Conservation (phyloP, 92 coral and sea anemone species). For the Porites rus region DNA sequence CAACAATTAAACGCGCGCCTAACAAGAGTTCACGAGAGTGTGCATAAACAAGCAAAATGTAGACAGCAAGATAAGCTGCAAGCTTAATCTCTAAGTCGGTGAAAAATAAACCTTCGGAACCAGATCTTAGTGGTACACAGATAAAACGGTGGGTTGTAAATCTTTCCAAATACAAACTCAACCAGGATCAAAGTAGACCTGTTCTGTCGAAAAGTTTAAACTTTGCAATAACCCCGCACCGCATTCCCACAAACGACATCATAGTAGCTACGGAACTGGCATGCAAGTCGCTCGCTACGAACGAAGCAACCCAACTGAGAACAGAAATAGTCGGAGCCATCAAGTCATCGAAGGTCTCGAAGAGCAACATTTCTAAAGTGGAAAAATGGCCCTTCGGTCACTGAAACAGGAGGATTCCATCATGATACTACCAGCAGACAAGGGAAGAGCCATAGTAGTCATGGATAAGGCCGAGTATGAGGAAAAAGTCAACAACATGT, state of each 20-base stretch:
- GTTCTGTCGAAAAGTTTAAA: neutral
- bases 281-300: neutral
- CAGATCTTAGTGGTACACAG: neutral
- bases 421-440: too few relatives aligned
- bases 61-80: neutral
- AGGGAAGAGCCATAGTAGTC: too few relatives aligned
- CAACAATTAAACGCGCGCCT: too few relatives aligned
- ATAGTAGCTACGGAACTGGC: too few relatives aligned
- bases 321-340: neutral
- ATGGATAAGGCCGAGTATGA: too few relatives aligned
- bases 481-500: too few relatives aligned
- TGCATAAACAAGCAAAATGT: too few relatives aligned
- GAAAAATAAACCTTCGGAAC: neutral
- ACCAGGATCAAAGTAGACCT: neutral
- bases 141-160: constrained; percentile 3
- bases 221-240: neutral
- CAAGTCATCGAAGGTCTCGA: too few relatives aligned
- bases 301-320: neutral
- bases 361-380: too few relatives aligned
- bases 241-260: neutral
- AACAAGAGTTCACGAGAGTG: too few relatives aligned
- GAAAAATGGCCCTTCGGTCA: too few relatives aligned
- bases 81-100: neutral
- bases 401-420: too few relatives aligned
- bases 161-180: neutral